Evolutionary conservation across 2,113 vertebrate genomes (phyloP).

Genomic region (Paralichthys olivaceus): DNA sequence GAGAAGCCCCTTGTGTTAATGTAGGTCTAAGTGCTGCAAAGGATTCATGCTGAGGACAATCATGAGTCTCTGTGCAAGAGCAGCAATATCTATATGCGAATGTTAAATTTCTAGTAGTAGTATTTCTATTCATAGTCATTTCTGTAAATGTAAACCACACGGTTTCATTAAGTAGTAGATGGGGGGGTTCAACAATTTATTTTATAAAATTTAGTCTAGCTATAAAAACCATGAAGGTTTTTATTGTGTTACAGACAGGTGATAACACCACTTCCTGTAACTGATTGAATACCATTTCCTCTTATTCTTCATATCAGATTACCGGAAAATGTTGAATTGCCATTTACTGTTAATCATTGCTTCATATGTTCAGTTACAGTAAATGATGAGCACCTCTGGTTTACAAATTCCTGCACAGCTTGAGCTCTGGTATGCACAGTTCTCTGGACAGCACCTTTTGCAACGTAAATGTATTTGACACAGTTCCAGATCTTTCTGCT

Average conservation of each 20-base stretch:
- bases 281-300: conserved; percentile 2
- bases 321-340: background rate
- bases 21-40: too few species aligned
- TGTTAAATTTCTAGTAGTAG: too few species aligned
- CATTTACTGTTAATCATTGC: conserved; percentile 18
- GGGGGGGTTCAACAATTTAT: too few species aligned
- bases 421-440: conserved; percentile 25
- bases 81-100: too few species aligned
- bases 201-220: background rate
- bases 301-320: background rate
- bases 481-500: conserved; percentile 28
- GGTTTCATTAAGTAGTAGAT: too few species aligned
- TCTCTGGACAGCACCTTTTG: conserved; percentile 30
- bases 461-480: conserved; percentile 36
- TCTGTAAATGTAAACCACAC: too few species aligned
- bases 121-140: too few species aligned
- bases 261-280: background rate
- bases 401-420: conserved; percentile 29
- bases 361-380: conserved; percentile 20
- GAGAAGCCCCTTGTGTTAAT: too few species aligned
- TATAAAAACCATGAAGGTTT: background rate
- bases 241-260: background rate
- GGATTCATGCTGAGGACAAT: too few species aligned
- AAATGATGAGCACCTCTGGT: conserved; percentile 29
- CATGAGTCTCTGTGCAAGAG: too few species aligned